Percentiles rank a stretch among this genome's conserved stretches.
Conservation (phyloP, 1,140 invertebrate genomes). For the Drosophila quadrilineata region DNA sequence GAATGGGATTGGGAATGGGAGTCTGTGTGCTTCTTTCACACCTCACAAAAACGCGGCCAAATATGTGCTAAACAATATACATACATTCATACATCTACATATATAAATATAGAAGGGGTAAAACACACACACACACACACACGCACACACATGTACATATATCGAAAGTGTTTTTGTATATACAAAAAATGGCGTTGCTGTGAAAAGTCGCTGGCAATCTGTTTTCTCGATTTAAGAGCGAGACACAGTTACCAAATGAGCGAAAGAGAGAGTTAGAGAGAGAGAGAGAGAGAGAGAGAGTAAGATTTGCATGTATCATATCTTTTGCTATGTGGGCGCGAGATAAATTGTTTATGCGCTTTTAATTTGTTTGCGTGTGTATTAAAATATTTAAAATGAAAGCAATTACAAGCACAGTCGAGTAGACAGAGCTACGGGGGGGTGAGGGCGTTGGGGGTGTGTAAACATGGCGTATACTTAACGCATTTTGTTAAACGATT, state of each 20-base stretch:
- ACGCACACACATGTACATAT: background rate
- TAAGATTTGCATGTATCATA: too few relatives aligned
- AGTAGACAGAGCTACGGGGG: background rate
- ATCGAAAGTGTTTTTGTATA: background rate
- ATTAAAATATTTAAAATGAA: constrained; percentile 57
- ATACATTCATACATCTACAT: constrained; percentile 42
- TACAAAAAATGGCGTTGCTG: constrained; percentile 5
- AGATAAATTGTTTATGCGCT: constrained; percentile 57
- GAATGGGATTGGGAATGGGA: too few relatives aligned
- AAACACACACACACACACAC: constrained; percentile 16
- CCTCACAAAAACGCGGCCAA: constrained; percentile 39
- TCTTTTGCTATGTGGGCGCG: constrained; percentile 10
- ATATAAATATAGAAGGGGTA: constrained; percentile 56
- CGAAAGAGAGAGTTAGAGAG: too few relatives aligned
- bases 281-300: too few relatives aligned
- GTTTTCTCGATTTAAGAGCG: too few relatives aligned
- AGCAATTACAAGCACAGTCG: background rate
- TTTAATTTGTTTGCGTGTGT: constrained; percentile 55
- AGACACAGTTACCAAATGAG: too few relatives aligned
- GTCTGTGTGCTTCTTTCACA: constrained; percentile 53
- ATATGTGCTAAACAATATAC: constrained; percentile 53
- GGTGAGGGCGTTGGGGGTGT: too few relatives aligned
- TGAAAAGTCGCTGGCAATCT: constrained; percentile 51
- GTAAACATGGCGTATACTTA: background rate
- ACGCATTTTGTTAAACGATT: background rate